These are phyloP conservation scores for Torymus texanus DNA, from an alignment of 2,888 invertebrate genomes.

Conservation along the genomic window DNA sequence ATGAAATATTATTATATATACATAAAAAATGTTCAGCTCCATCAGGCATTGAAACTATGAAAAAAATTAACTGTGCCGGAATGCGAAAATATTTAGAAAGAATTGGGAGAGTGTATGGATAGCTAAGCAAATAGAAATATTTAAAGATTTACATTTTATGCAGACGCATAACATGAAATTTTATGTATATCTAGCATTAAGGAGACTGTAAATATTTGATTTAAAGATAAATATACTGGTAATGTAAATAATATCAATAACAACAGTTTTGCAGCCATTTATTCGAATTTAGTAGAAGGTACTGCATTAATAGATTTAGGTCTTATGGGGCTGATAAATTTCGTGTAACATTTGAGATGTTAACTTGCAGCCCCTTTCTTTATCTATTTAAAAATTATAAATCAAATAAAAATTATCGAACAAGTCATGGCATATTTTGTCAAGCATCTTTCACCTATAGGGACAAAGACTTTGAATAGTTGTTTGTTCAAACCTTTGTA, in stretches of 20 bases:
- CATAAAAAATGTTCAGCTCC: constrained; percentile 31
- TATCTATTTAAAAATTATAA: constrained; percentile 33
- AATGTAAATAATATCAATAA: constrained; percentile 46
- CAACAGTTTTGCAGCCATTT: constrained; percentile 46
- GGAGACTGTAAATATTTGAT: constrained; percentile 49
- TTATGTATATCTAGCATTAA: constrained; percentile 49
- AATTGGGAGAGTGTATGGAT: constrained; percentile 40
- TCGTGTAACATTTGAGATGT: constrained; percentile 46
- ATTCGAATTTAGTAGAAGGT: constrained; percentile 32
- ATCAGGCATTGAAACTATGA: constrained; percentile 32
- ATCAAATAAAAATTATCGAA: constrained; percentile 29
- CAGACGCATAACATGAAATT: constrained; percentile 30
- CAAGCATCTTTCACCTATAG: constrained; percentile 23
- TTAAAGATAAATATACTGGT: constrained; percentile 23
- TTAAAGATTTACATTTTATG: constrained; percentile 36
- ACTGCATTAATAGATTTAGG: constrained; percentile 35
- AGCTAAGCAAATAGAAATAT: constrained; percentile 41
- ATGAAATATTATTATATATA: constrained; percentile 47
- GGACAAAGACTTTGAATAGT: constrained; percentile 9
- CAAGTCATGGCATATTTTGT: constrained; percentile 16
- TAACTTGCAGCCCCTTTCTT: constrained; percentile 15
- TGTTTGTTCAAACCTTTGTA: constrained; percentile 16
- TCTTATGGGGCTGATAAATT: constrained; percentile 31
- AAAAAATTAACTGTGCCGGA: constrained; percentile 24
- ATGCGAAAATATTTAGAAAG: constrained; percentile 42